Percentiles rank a stretch among this genome's conserved stretches.
phyloP scores from a whole-genome alignment of 2,888 invertebrate genomes.

The Phorcus lineatus region DNA sequence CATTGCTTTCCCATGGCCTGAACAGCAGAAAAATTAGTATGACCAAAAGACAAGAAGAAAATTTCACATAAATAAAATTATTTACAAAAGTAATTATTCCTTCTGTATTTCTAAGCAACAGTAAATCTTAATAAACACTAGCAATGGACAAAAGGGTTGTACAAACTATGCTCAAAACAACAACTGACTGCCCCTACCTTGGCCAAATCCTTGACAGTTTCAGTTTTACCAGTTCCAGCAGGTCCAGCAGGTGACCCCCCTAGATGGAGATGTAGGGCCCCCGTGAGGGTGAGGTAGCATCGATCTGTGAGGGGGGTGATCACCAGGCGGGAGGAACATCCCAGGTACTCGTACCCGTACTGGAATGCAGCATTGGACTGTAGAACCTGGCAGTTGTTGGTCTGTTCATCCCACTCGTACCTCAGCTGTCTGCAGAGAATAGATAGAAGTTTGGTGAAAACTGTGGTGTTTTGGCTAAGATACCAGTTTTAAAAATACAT shows the following conservation, averaged over 20 bases:
- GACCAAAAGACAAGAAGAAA: no score
- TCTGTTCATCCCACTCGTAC: constrained; percentile 75
- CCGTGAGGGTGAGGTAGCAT: constrained; percentile 74
- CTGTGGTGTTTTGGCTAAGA: no score
- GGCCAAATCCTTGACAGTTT: constrained; percentile 75
- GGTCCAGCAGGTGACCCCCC: constrained; percentile 75
- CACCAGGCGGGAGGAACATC: constrained; percentile 74
- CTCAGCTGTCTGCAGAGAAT: constrained; percentile 70
- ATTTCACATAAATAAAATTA: background rate
- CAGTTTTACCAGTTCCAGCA: constrained; percentile 75
- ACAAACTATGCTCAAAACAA: no score
- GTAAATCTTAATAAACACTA: no score
- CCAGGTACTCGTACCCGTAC: constrained; percentile 76
- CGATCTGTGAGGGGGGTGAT: constrained; percentile 75
- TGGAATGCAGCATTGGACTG: constrained; percentile 73
- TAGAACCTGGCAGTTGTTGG: constrained; percentile 72
- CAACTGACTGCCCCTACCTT: no score
- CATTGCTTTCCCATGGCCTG: constrained; percentile 75
- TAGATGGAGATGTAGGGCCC: constrained; percentile 73
- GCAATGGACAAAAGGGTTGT: no score
- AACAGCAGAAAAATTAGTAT: constrained; percentile 28
- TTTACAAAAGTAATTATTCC: background rate
- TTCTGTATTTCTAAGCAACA: no score
- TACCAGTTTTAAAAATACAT: no score
- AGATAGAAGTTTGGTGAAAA: background rate